Base-by-base conservation (phyloP, 2,888 invertebrate species). In the Thymelicus lineola region DNA sequence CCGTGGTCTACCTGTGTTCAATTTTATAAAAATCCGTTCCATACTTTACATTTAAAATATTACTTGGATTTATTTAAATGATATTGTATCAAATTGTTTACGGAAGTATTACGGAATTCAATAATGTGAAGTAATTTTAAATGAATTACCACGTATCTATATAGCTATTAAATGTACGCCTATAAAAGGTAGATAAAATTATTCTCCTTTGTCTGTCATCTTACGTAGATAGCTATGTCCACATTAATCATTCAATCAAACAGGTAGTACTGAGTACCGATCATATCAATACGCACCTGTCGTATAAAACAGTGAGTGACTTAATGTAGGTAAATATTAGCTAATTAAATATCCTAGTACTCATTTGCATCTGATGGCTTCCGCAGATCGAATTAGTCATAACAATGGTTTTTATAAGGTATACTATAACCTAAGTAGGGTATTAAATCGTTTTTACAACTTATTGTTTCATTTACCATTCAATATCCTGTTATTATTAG, bases 241-340 rank as follows among this genome's bases (percentile, higher is more conserved):
- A 28, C 20, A 12, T n/a, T 35, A 10, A 62, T 50, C 36, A 35
- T 50, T 53, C 38, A 64, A 64, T 53, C 53, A 53, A 12, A 62
- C 9, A 15, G 35, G 28, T 28, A 28, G 14, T 46, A 62, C 28
- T 10, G 20, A 42, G 55, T 28, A 64, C 17, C 42, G 55, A 64
- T 55, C 20, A 9, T 55, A 55, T 35, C 28, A 66, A 59, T 59
- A 66, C 46, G 10, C 46, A 65, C 17, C 46, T 45, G n/a, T 28
- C 58, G 4, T 46, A 57, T 35, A 46, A 17, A 66, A 14, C 17
- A 20, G 12, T 46, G 28, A 48, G 4, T 50, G 15, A 46, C 46
- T 36, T 59, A 17, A 59, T 46, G 46, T 53, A 20, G 53, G 59
- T 59, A 59, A 59, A 66, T 66, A 66, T 66, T 60, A 53, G 42